phyloP scores from a whole-genome alignment of 2,797 vertebrate genomes.

The Chelon auratus region DNA sequence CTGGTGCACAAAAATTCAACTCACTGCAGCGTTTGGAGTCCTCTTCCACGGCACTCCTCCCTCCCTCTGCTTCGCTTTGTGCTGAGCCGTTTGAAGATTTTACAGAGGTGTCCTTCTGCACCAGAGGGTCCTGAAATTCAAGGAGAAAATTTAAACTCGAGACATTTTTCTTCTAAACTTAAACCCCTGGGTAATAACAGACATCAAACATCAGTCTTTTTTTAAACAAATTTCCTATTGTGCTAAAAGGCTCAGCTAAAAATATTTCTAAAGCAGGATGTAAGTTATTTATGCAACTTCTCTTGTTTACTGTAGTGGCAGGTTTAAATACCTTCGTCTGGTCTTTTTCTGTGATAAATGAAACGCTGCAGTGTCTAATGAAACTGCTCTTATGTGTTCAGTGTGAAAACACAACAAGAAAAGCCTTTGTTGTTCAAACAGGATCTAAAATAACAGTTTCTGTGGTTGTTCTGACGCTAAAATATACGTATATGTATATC shows the following conservation, averaged over 20 bases:
- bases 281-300: background rate
- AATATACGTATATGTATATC: background rate
- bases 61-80: conserved; percentile 19
- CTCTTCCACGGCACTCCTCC: background rate
- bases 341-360: too few species aligned
- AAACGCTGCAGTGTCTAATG: too few species aligned
- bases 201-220: background rate
- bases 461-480: background rate
- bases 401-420: background rate
- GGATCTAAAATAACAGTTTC: background rate
- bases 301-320: too few species aligned
- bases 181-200: background rate
- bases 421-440: background rate
- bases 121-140: conserved; percentile 34
- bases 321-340: too few species aligned
- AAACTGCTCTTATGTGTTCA: too few species aligned
- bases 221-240: background rate
- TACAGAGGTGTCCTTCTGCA: conserved; percentile 26
- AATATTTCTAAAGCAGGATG: background rate
- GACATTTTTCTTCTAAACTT: background rate
- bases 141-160: background rate
- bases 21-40: conserved; percentile 38
- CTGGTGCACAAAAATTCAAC: background rate
- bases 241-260: background rate
- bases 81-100: conserved; percentile 32